These are phyloP conservation scores for Haemorhous mexicanus DNA, from an alignment of 2,113 vertebrate species.

Conservation along the genomic window DNA sequence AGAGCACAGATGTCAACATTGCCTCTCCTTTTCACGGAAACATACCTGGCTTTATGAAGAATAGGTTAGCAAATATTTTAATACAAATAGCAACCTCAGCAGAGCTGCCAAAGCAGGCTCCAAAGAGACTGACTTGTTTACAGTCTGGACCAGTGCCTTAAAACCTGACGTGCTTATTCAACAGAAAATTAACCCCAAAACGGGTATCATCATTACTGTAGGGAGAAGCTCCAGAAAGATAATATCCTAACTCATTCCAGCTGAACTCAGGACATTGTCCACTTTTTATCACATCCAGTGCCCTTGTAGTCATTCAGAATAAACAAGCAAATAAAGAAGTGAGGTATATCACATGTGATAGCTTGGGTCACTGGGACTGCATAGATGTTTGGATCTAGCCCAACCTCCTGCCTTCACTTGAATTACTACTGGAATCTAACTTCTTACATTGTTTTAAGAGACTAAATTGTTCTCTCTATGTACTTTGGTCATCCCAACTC, in stretches of 20 bases:
- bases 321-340: slow-evolving; percentile 50
- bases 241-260: slow-evolving; percentile 42
- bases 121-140: slow-evolving; percentile 66
- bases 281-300: slow-evolving; percentile 13
- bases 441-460: slow-evolving; percentile 53
- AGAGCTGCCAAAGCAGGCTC: slow-evolving; percentile 53
- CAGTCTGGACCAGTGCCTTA: slow-evolving; percentile 51
- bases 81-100: slow-evolving; percentile 41
- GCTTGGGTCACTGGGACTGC: slow-evolving; percentile 21
- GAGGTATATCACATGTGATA: slow-evolving; percentile 40
- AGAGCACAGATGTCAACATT: slow-evolving; percentile 21
- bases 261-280: slow-evolving; percentile 28
- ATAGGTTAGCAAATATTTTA: slow-evolving; percentile 57
- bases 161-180: slow-evolving; percentile 62
- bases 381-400: slow-evolving; percentile 8
- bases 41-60: slow-evolving; percentile 56
- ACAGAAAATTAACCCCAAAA: slow-evolving; percentile 61
- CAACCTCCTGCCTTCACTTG: slow-evolving; percentile 42
- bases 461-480: slow-evolving; percentile 47
- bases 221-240: slow-evolving; percentile 22
- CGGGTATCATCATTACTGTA: slow-evolving; percentile 31
- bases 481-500: slow-evolving; percentile 60
- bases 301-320: not conserved
- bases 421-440: slow-evolving; percentile 58
- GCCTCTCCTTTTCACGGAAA: slow-evolving; percentile 58